Base-by-base conservation (phyloP, 2,888 invertebrate species). In the Dolichomitus sp. region DNA sequence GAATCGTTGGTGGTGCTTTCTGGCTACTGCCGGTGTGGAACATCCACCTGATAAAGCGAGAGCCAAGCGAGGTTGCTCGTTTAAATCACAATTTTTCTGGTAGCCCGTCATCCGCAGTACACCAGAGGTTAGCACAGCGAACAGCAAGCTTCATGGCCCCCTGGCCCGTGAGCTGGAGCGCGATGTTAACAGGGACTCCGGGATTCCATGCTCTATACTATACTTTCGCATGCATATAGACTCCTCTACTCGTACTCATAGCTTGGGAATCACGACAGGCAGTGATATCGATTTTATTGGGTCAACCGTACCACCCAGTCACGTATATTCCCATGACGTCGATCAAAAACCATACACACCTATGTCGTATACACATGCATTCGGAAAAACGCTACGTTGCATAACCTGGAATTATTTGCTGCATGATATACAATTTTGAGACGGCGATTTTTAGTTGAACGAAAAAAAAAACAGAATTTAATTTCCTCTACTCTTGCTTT, bases 11-110 rank as follows among this genome's bases (percentile, higher is more conserved):
- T 48, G 63, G 59, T 69, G 57, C 48, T 74, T 50, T 74, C 74
- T 40, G 69, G 61, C 48, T 70, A 59, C 27, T 40, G 73, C 42
- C 68, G 72, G 48, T 75, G 69, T 65, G 74, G 23, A 37, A 37
- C 54, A 74, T 70, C 65, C 42, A 59, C 57, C 65, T 40, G 78
- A 74, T 70, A 82, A 82, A 82, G 68, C 59, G 59, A 52, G 59
- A 77, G 42, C 27, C 17, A 33, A 14, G 77, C 73, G 75, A 45
- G 52, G 80, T 68, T 52, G 78, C 81, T 70, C 86, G 86, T 87
- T 89, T 88, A 87, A 90, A 89, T 89, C 87, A 86, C 85, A 84
- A 89, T 88, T 90, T 89, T 88, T 88, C 87, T 73, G 81, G 81
- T 57, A 66, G 68, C 77, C 84, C 84, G 87, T 87, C 86, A 80